Percentiles rank a stretch among this genome's conserved stretches.
Evolutionary conservation across 2,113 vertebrate genomes (phyloP).

Genomic region (Pionites leucogaster): DNA sequence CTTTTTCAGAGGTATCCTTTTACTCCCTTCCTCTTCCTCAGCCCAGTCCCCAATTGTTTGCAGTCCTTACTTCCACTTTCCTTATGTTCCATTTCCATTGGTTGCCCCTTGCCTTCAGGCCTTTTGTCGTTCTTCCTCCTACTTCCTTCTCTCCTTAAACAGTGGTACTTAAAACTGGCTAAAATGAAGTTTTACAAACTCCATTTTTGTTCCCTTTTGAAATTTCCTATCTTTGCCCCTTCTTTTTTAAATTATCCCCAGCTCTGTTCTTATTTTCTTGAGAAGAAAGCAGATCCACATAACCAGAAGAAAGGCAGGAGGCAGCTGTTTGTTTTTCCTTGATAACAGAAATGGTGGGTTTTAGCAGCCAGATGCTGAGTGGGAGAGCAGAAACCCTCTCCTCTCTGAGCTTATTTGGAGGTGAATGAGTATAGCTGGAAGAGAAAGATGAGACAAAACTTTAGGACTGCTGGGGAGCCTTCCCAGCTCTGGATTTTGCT

Average conservation of each 20-base stretch:
- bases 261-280: background rate
- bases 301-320: background rate
- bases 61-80: background rate
- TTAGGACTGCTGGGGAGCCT: background rate
- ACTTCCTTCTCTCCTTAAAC: fast-evolving
- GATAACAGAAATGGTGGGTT: background rate
- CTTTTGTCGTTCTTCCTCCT: background rate
- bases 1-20: constrained; percentile 34
- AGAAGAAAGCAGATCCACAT: background rate
- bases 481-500: background rate
- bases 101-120: background rate
- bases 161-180: no score
- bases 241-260: background rate
- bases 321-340: background rate
- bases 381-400: background rate
- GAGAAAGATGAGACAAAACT: background rate
- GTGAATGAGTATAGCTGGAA: background rate
- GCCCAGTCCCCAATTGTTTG: background rate
- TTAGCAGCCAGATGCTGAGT: background rate
- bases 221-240: background rate
- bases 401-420: background rate
- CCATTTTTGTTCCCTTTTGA: background rate
- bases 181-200: background rate
- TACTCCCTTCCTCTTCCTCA: constrained; percentile 11
- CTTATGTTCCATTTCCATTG: background rate